A percentile compares a stretch with the other conserved stretches of the same genome.
phyloP scores from a whole-genome alignment of 2,888 invertebrate genomes.

The Malacosoma neustria region DNA sequence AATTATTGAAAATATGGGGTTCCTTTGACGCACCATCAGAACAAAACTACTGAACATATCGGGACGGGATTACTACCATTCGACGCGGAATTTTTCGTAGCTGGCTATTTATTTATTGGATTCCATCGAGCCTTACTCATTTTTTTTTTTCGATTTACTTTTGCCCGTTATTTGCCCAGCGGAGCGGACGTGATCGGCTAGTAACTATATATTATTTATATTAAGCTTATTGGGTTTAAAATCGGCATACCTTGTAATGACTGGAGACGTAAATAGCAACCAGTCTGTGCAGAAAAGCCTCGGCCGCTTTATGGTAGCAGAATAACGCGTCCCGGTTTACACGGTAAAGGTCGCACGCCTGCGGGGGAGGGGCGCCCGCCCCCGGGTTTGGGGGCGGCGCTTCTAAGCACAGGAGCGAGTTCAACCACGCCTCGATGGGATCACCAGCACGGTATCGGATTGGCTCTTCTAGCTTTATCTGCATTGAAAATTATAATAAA shows the following conservation, averaged over 20 bases:
- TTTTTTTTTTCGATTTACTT: too few species aligned
- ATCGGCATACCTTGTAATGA: constrained; percentile 98
- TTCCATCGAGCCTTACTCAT: too few species aligned
- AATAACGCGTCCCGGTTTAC: constrained; percentile 93
- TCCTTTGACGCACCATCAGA: too few species aligned
- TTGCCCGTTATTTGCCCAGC: too few species aligned
- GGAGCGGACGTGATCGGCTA: too few species aligned
- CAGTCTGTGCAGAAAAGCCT: constrained; percentile 92
- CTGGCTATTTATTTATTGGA: too few species aligned
- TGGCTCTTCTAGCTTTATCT: constrained; percentile 92
- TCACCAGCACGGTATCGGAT: constrained; percentile 94
- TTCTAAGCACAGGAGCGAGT: constrained; percentile 92
- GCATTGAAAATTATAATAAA: constrained; percentile 3
- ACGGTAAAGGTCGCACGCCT: constrained; percentile 90
- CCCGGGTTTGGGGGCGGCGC: constrained; percentile 80
- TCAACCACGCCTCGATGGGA: constrained; percentile 93
- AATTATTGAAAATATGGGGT: too few species aligned
- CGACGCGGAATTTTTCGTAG: too few species aligned
- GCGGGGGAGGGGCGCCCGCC: constrained; percentile 92
- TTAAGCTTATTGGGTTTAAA: too few species aligned
- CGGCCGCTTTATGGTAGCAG: constrained; percentile 95
- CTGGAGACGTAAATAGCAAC: constrained; percentile 97
- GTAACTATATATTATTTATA: too few species aligned
- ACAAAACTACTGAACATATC: too few species aligned
- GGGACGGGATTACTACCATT: too few species aligned